Percentiles rank a stretch among this genome's conserved stretches.
phyloP scores from a whole-genome alignment of 2,888 invertebrate genomes.

The Nephrotoma guestfalica region DNA sequence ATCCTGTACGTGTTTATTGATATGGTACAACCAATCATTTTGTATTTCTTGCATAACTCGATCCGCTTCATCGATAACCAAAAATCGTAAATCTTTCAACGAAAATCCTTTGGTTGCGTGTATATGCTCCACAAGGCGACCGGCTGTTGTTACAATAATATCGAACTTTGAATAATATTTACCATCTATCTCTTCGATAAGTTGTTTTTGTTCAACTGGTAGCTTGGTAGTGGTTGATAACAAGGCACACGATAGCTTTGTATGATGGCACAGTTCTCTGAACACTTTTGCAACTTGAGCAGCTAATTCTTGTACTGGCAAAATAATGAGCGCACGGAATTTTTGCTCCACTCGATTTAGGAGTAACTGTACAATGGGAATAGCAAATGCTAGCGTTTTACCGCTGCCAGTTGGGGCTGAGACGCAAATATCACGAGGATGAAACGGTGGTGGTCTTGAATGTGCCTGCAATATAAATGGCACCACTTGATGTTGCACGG shows the following conservation, averaged over 20 bases:
- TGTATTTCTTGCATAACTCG: conserved; percentile 82
- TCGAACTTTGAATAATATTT: conserved; percentile 41
- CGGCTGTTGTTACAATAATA: conserved; percentile 86
- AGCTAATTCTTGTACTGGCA: conserved; percentile 88
- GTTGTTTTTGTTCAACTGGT: conserved; percentile 48
- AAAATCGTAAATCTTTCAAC: conserved; percentile 52
- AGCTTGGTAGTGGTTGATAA: conserved; percentile 53
- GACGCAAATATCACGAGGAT: conserved; percentile 85
- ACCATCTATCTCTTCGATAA: conserved; percentile 36
- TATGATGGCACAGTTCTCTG: conserved; percentile 48
- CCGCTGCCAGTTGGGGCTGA: conserved; percentile 97
- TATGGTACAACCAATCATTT: conserved; percentile 77
- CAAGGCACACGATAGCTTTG: conserved; percentile 53
- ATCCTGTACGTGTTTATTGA: conserved; percentile 49
- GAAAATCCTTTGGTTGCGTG: conserved; percentile 67
- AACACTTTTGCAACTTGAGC: conserved; percentile 78
- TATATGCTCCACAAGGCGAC: conserved; percentile 83
- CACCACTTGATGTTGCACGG: conserved; percentile 66
- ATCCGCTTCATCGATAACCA: conserved; percentile 96
- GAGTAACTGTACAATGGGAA: conserved; percentile 73
- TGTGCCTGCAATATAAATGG: conserved; percentile 58
- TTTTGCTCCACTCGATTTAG: conserved; percentile 45
- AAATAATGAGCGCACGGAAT: conserved; percentile 72
- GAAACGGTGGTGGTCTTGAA: conserved; percentile 41
- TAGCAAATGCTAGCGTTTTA: conserved; percentile 86